Evolutionary conservation across 2,113 vertebrate species (phyloP).

Genomic region (Bettongia penicillata): DNA sequence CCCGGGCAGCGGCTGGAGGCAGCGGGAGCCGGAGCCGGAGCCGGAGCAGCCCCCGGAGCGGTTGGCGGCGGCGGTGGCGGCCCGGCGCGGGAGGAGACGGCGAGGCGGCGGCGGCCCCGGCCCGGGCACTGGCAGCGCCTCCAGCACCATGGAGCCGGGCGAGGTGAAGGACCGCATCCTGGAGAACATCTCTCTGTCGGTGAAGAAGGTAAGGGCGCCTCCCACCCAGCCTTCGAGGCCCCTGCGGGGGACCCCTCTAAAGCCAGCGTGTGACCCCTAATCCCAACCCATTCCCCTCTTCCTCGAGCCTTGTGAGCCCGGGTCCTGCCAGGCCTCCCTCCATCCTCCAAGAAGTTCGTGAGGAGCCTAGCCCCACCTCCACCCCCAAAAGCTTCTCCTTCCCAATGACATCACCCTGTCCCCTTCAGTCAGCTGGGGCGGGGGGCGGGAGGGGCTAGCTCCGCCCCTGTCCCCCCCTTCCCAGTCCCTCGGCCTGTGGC

Average conservation of each 20-base stretch:
- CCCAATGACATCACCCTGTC: slow-evolving; percentile 1
- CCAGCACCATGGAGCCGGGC: slow-evolving; percentile 90
- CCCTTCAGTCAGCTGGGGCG: neutral
- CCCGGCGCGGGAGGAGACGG: slow-evolving; percentile 73
- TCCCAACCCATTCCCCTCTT: neutral
- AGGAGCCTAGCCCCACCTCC: neutral
- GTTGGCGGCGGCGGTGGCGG: slow-evolving; percentile 65
- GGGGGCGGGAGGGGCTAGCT: neutral
- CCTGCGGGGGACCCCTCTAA: neutral
- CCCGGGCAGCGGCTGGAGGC: slow-evolving; percentile 55
- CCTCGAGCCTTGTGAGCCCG: too few species aligned
- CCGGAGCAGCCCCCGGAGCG: slow-evolving; percentile 75
- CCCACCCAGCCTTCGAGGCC: too few species aligned
- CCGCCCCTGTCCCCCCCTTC: too few species aligned
- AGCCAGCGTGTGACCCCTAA: neutral
- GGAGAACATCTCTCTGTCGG: slow-evolving; percentile 96
- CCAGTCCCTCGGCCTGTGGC: neutral
- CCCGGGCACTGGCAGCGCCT: slow-evolving; percentile 57
- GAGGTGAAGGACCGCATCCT: slow-evolving; percentile 97
- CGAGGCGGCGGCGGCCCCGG: slow-evolving; percentile 31
- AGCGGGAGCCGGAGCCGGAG: slow-evolving; percentile 71
- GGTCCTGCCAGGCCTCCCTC: neutral
- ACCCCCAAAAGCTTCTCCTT: neutral
- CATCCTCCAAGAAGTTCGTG: neutral
- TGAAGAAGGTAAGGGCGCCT: slow-evolving; percentile 92